Conservation (phyloP, 2,888 invertebrate species). For the Abscondita cerata region DNA sequence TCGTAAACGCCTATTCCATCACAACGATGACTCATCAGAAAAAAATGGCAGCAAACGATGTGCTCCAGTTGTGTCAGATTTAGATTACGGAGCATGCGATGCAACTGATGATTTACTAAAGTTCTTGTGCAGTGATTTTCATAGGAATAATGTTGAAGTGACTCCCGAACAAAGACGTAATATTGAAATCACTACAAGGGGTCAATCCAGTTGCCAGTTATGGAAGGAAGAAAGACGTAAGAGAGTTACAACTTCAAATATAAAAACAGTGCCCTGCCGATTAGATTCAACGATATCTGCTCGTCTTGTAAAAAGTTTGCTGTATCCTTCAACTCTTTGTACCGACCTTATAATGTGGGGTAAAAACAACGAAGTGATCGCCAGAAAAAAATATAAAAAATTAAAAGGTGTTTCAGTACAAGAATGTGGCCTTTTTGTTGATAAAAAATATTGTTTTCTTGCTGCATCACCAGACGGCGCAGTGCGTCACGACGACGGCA, state of each 20-base stretch:
- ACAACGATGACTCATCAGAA: neutral
- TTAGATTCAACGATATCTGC: conserved; percentile 4
- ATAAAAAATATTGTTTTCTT: neutral
- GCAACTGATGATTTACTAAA: neutral
- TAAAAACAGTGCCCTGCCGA: conserved; percentile 1
- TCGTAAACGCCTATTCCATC: neutral
- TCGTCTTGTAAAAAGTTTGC: conserved; percentile 4
- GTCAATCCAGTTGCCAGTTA: conserved; percentile 7
- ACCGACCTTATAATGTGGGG: conserved; percentile 6
- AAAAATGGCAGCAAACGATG: neutral
- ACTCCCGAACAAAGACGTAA: conserved; percentile 3
- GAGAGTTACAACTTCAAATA: neutral
- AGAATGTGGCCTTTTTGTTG: conserved; percentile 2
- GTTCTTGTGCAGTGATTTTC: neutral
- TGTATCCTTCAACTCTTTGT: conserved; percentile 5
- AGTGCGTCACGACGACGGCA: conserved; percentile 1
- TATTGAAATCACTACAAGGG: conserved; percentile 6
- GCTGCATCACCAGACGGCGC: neutral
- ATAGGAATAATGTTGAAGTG: neutral
- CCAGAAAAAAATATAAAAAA: neutral
- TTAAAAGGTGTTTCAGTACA: neutral
- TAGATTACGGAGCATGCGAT: conserved; percentile 4
- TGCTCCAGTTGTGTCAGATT: neutral
- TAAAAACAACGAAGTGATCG: neutral
- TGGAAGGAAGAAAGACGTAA: conserved; percentile 5